Evolutionary conservation across 1,140 invertebrate species (phyloP).

Genomic region (Metopolophium dirhodum): DNA sequence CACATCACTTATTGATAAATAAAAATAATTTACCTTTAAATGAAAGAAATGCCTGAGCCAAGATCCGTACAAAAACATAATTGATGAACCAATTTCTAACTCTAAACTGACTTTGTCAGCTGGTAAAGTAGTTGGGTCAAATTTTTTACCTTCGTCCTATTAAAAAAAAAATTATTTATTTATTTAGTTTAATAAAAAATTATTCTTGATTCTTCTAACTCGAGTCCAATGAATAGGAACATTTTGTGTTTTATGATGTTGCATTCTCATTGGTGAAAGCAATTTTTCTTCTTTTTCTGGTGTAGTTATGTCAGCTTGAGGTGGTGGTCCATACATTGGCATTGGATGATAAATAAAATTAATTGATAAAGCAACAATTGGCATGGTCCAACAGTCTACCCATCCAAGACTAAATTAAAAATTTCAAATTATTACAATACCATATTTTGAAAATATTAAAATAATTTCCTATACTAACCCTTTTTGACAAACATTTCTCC

Average conservation of each 20-base stretch:
- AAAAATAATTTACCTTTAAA: slow-evolving; percentile 70
- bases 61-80: slow-evolving; percentile 87
- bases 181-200: slow-evolving; percentile 21
- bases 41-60: slow-evolving; percentile 87
- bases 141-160: slow-evolving; percentile 72
- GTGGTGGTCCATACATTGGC: slow-evolving; percentile 82
- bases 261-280: slow-evolving; percentile 88
- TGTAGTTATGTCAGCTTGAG: slow-evolving; percentile 89
- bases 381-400: slow-evolving; percentile 95
- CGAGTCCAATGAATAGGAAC: slow-evolving; percentile 67
- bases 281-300: slow-evolving; percentile 93
- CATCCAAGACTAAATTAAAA: slow-evolving; percentile 73
- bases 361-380: slow-evolving; percentile 89
- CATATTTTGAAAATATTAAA: neutral
- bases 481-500: slow-evolving; percentile 84
- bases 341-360: slow-evolving; percentile 91
- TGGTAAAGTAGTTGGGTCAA: slow-evolving; percentile 83
- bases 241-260: slow-evolving; percentile 62
- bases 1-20: neutral
- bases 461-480: slow-evolving; percentile 62
- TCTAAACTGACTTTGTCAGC: slow-evolving; percentile 90
- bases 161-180: neutral
- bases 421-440: slow-evolving; percentile 1
- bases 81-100: slow-evolving; percentile 90
- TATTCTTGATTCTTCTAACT: slow-evolving; percentile 59